Evolutionary conservation across 2,113 vertebrate species (phyloP).

Genomic region (Datnioides undecimradiatus): DNA sequence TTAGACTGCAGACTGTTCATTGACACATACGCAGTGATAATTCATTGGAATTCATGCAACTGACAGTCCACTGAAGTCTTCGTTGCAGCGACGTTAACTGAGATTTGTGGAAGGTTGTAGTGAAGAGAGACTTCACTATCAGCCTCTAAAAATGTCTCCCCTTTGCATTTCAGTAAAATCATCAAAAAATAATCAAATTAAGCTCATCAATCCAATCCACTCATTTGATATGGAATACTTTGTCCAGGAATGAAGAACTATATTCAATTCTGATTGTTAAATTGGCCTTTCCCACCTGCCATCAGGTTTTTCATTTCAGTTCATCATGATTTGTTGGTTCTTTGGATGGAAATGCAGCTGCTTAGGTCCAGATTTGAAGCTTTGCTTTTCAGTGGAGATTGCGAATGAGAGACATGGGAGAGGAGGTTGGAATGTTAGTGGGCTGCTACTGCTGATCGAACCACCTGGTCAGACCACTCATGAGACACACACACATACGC

Average conservation of each 20-base stretch:
- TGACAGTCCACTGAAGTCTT: background rate
- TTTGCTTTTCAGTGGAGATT: conserved; percentile 48
- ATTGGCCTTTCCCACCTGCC: background rate
- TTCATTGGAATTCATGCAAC: background rate
- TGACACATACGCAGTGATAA: background rate
- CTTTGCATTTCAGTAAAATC: background rate
- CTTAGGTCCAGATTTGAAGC: conserved; percentile 51
- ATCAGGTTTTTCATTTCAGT: background rate
- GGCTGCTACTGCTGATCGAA: conserved; percentile 66
- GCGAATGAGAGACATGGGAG: conserved; percentile 46
- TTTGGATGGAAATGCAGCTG: conserved; percentile 57
- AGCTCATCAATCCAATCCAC: background rate
- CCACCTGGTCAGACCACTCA: conserved; percentile 79
- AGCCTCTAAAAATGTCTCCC: background rate
- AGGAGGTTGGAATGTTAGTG: conserved; percentile 72
- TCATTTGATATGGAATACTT: background rate
- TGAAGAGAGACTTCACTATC: background rate
- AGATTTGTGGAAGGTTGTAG: background rate
- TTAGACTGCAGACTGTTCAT: background rate
- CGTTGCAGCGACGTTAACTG: background rate
- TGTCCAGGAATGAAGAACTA: background rate
- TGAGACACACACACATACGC: conserved; percentile 49
- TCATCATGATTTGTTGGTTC: conserved; percentile 38
- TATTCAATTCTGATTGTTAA: background rate
- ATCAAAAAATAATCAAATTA: background rate